Base-by-base conservation (phyloP, 2,888 invertebrate genomes). In the Papilio gigon region DNA sequence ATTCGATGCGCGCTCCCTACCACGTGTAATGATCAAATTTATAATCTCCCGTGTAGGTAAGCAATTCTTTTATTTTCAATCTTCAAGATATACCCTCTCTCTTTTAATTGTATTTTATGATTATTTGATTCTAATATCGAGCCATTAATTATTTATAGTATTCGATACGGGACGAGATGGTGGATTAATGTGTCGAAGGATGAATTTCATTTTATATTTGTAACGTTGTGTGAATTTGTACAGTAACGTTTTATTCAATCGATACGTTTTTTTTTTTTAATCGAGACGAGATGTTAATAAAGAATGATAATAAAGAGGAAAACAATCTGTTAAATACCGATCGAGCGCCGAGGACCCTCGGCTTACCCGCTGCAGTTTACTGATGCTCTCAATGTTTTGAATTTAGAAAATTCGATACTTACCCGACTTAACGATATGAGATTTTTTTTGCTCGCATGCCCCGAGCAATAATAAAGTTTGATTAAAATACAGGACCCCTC, bases 71-170 rank as follows among this genome's bases (percentile, higher is more conserved):
- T 89, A 87, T 90, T 90, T 90, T 89, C 80, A 82, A 85, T 85
- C 87, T 80, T 78, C 80, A 82, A 87, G 84, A 86, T 88, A 84
- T 87, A 84, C 83, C 84, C 84, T 88, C 87, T 89, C 85, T 88
- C 88, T 89, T 90, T 91, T 91, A 90, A 92, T 92, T 92, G 91
- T 92, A 90, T 92, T 92, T 92, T 91, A 91, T 91, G 91, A 89
- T 90, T 89, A 89, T 92, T 91, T 91, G 92, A 92, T 92, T 92
- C 91, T 91, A 91, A 92, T 92, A 85, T 85, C 78, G 83, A 86
- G 81, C 89, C 89, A 91, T 92, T 91, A 90, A 90, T 91, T 90
- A 90, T 91, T 90, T 88, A 90, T 89, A 90, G 88, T 89, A 89
- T 90, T 89, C 90, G 88, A 87, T 90, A 88, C 84, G 89, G 88